Conservation (phyloP, 2,113 vertebrate species). For the Phylloscopus trochiloides region DNA sequence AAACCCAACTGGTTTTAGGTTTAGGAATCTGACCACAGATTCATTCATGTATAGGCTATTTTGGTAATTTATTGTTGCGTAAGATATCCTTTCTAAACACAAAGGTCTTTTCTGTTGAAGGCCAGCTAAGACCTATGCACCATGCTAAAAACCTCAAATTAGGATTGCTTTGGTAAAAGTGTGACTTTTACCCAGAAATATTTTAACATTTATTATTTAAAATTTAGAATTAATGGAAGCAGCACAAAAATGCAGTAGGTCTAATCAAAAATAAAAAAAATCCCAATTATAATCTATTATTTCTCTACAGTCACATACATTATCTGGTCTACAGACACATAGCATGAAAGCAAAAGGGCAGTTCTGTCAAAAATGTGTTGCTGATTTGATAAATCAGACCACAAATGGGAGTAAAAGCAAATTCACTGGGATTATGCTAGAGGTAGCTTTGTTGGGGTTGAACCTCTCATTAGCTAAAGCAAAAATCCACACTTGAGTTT, state of each 20-base stretch:
- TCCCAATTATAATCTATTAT: not conserved
- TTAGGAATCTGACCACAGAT: not conserved
- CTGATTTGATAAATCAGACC: not conserved
- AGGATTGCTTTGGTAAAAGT: not conserved
- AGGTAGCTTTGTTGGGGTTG: not conserved
- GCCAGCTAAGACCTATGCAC: not conserved
- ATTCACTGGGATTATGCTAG: not conserved
- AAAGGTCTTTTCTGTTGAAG: not conserved
- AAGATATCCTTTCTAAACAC: not conserved
- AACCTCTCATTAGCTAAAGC: not conserved
- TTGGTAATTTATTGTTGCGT: not conserved
- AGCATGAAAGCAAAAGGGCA: not conserved
- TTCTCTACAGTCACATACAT: not conserved
- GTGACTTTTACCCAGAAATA: not conserved
- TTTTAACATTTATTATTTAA: not conserved
- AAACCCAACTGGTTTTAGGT: not conserved
- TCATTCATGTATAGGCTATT: not conserved
- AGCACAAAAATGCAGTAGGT: not conserved
- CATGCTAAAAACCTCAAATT: not conserved
- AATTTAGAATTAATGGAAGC: not conserved
- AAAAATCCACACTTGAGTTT: not conserved
- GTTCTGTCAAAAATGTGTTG: not conserved
- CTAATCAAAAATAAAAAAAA: not conserved
- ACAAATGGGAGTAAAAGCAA: not conserved
- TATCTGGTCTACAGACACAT: not conserved